A percentile compares a stretch with the other conserved stretches of the same genome.
Evolutionary conservation across 2,797 vertebrate species (phyloP).

Genomic region (Pteronotus mesoamericanus): DNA sequence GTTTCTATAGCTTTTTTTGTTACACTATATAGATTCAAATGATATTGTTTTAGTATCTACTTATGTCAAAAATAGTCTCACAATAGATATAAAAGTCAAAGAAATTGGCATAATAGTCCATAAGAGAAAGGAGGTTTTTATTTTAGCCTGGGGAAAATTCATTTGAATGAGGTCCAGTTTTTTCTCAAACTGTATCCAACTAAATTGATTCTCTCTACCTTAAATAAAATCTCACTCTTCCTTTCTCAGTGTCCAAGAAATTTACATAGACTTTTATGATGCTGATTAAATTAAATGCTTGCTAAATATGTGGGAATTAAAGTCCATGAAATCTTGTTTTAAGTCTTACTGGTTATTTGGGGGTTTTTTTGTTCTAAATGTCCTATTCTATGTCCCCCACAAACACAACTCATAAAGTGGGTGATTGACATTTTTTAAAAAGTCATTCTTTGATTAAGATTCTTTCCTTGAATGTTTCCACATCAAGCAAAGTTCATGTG

Average conservation of each 20-base stretch:
- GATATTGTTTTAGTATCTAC: constrained; percentile 58
- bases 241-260: constrained; percentile 46
- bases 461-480: constrained; percentile 50
- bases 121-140: constrained; percentile 63
- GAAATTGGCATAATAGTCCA: constrained; percentile 55
- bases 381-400: background rate
- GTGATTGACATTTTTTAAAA: constrained; percentile 50
- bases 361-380: constrained; percentile 12
- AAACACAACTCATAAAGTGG: background rate
- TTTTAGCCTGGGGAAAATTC: constrained; percentile 66
- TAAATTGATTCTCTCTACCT: constrained; percentile 76
- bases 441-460: constrained; percentile 70
- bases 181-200: constrained; percentile 74
- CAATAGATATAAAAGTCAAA: constrained; percentile 64
- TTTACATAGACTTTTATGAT: constrained; percentile 81
- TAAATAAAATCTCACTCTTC: constrained; percentile 69
- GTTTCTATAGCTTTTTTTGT: constrained; percentile 63
- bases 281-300: constrained; percentile 80
- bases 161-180: constrained; percentile 78
- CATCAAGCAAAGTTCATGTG: constrained; percentile 54
- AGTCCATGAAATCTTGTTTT: constrained; percentile 84
- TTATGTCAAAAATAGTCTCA: constrained; percentile 69
- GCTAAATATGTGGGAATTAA: constrained; percentile 83
- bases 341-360: constrained; percentile 70
- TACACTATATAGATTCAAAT: constrained; percentile 67